Percentiles rank a stretch among this genome's conserved stretches.
Conservation (phyloP, 2,888 invertebrate species). For the Auanema sp. region DNA sequence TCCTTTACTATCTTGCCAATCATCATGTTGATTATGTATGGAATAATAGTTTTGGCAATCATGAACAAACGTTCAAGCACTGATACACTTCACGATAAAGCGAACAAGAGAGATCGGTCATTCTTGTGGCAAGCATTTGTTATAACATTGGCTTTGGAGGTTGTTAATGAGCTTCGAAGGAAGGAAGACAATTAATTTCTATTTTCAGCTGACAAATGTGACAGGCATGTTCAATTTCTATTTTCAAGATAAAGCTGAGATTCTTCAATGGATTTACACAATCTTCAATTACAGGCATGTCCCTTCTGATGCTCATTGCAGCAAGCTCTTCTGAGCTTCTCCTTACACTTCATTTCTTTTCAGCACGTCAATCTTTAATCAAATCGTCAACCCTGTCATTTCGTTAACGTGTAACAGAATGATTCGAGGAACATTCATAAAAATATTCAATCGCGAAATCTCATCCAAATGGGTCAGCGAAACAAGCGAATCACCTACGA, state of each 20-base stretch:
- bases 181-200: not conserved
- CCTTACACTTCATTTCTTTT: slow-evolving; percentile 12
- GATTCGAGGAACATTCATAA: slow-evolving; percentile 22
- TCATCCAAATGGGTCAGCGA: slow-evolving; percentile 1
- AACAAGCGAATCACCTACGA: not conserved
- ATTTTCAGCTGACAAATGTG: slow-evolving; percentile 22
- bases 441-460: not conserved
- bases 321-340: not conserved
- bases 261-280: slow-evolving; percentile 30
- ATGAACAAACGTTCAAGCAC: slow-evolving; percentile 27
- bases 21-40: slow-evolving; percentile 35
- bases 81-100: slow-evolving; percentile 11
- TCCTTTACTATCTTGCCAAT: slow-evolving; percentile 30
- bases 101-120: slow-evolving; percentile 20
- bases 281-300: slow-evolving; percentile 29
- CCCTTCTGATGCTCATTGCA: not conserved
- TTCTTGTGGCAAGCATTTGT: slow-evolving; percentile 33
- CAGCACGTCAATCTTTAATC: slow-evolving; percentile 37
- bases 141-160: slow-evolving; percentile 34
- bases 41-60: slow-evolving; percentile 26
- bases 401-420: slow-evolving; percentile 32
- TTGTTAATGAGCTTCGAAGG: slow-evolving; percentile 4
- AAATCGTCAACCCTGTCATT: slow-evolving; percentile 34
- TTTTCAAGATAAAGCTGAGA: slow-evolving; percentile 10
- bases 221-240: slow-evolving; percentile 23